Evolutionary conservation across 2,113 vertebrate genomes (phyloP), one percentile per base, ranked within the genome.

Genomic region (Cathartes aura): DNA sequence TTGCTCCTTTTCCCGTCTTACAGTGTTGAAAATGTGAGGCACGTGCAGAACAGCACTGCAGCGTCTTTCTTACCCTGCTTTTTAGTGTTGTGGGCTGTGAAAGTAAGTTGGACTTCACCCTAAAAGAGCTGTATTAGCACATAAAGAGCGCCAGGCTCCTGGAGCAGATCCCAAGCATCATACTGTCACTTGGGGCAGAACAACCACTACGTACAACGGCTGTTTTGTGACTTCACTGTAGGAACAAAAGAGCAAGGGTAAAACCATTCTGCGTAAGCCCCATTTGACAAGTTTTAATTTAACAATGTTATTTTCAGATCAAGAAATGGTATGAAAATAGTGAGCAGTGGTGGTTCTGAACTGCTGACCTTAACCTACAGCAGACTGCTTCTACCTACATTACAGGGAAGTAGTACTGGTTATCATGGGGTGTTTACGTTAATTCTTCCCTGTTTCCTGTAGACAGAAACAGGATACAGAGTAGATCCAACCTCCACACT

Each of bases 381-480:
- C 56, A 55, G 53, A 3, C 36, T 27, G 7, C 34, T 30, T 1
- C 75, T n/a, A 1, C 47, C 40, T 19, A 0, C 1, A 3, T 16
- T 43, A 8, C 75, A 87, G 62, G 81, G 66, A 22, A 38, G 8
- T 3, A 3, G 4, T 2, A 2, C 32, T 26, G 42, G 15, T 2
- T 13, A 23, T 0, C 26, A 9, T 11, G 15, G 8, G 12, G 4
- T 4, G 38, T 0, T 48, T 23, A 2, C 23, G 30, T 9, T 38
- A 8, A 9, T 76, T 84, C 16, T 24, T 36, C 42, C 62, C 80
- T 42, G 11, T 1, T 29, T 43, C 20, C 55, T 76, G 26, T 1
- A n/a, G 43, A 1, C 5, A n/a, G 53, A 23, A 70, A n/a, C 16
- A 58, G 38, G 36, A 17, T 6, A 7, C 4, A 11, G 58, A 22